Base-by-base conservation (phyloP, 2,888 invertebrate species). In the Penaeus monodon region DNA sequence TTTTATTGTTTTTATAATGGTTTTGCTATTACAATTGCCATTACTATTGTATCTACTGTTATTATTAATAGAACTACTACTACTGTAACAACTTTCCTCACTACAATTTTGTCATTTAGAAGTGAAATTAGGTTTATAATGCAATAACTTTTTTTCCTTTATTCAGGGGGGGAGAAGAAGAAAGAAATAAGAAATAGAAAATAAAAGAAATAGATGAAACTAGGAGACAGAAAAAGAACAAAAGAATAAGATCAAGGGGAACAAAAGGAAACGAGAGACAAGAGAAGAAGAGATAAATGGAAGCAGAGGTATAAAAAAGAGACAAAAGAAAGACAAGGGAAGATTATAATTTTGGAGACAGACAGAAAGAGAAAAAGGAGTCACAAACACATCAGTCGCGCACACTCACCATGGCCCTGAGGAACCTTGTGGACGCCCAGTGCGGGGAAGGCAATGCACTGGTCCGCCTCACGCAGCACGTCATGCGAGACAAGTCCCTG, bases 381-480 rank as follows among this genome's bases (percentile, higher is more conserved):
- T 20, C 14, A 3, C 4, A 17, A 20, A 12, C 57, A 14, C 57
- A 57, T 14, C 57, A 57, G 57, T 57, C 57, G 17, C 57, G 10
- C 57, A 14, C 57, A 20, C 57, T 57, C 57, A 57, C 20, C 17
- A 89, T 89, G 89, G 87, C 89, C 63, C 73, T 89, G 33, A 85
- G 89, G 44, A 89, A 89, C 57, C 82, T 89, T 29, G 89, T 89
- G 33, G 89, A 89, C 44, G 88, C 85, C 44, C 88, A 89, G 70
- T 89, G 89, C 74, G 89, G 89, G 8, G 89, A 88, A 44, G 85
- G 88, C n/a, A 89, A 89, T 64, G 83, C 89, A 33, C 76, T 89
- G 33, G 63, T 89, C 49, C 85, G 84, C 73, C 89, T 89, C 73
- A 86, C 89, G 24, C 88, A 89, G 10, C 89, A 89, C 74, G 81